Evolutionary conservation across 2,888 invertebrate genomes (phyloP), one percentile per base, ranked within the genome.

Genomic region (Exocentrus adspersus): DNA sequence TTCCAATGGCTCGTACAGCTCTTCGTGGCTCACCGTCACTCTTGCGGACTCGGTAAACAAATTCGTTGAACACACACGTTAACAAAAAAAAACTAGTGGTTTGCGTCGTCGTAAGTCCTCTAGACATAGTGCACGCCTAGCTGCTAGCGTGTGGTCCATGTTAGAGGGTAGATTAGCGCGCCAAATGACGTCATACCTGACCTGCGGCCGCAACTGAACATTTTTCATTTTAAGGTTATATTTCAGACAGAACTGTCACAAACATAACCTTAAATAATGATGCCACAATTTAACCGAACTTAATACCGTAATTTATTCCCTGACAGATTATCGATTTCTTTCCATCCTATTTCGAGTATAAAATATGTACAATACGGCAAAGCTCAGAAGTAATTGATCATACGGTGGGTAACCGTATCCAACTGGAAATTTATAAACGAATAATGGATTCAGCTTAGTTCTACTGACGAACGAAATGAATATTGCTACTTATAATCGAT

Each of bases 111-210:
- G 66, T 41, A 53, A 62, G 59, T 61, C 67, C 66, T 68, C 51
- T 70, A 70, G 71, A 69, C 67, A 70, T 71, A 74, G 70, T 73
- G 74, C 75, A 75, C 74, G 75, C 69, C 69, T 75, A 73, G 75
- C 64, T 69, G 67, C 69, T 70, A 68, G 66, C 67, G 68, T 74
- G 71, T 74, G 71, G 60, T 69, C 67, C 41, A 54, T 64, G 68
- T 68, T 68, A 68, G 63, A 65, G 60, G 62, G 62, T 54, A 54
- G 52, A 51, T 53, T 53, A 41, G 16, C 20, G 19, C 52, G 43
- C 43, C 43, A n/a, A n/a, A 28, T 53, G 24, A 42, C 54, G 43
- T 19, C 24, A 43, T 21, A 54, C 16, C 14, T 28, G 41, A 53
- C 53, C 10, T 21, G 28, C 14, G 9, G 53, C 41, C 37, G 53